Conservation (phyloP, 2,888 invertebrate species). For the Drosophila colorata region DNA sequence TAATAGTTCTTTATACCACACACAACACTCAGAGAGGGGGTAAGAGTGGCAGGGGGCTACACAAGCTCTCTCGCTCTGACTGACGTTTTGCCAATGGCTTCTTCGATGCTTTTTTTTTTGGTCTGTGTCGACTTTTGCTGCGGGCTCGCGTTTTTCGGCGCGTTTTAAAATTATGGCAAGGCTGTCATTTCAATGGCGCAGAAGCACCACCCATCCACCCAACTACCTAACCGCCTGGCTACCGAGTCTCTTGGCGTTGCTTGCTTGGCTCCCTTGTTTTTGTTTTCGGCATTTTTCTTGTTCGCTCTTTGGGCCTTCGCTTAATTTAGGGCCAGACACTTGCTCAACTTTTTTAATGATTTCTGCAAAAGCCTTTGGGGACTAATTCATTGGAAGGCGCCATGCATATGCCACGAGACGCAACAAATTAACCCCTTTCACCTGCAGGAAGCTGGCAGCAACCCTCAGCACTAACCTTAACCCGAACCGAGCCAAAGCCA, state of each 20-base stretch:
- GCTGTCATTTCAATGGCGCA: constrained; percentile 66
- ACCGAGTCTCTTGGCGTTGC: constrained; percentile 11
- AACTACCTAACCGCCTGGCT: constrained; percentile 1
- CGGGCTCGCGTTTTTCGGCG: constrained; percentile 57
- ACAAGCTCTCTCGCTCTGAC: constrained; percentile 27
- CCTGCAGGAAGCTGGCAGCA: constrained; percentile 50
- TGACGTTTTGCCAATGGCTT: constrained; percentile 58
- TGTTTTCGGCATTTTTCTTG: constrained; percentile 15
- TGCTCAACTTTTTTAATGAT: constrained; percentile 69
- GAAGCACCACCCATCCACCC: constrained; percentile 16
- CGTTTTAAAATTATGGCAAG: constrained; percentile 75
- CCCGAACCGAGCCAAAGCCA: constrained; percentile 4
- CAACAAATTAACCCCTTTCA: constrained; percentile 79
- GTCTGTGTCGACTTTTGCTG: constrained; percentile 49
- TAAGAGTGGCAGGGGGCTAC: not conserved
- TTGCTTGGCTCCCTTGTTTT: constrained; percentile 50
- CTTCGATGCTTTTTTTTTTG: constrained; percentile 53
- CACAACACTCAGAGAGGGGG: constrained; percentile 14
- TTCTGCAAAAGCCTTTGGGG: constrained; percentile 74
- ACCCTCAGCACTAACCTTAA: constrained; percentile 51
- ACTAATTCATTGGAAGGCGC: constrained; percentile 71
- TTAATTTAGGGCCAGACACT: constrained; percentile 78
- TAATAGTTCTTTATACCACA: constrained; percentile 82
- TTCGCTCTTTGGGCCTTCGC: constrained; percentile 41
- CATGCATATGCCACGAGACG: constrained; percentile 71